phyloP scores from a whole-genome alignment of 1,140 invertebrate genomes.

The Euura saliciscinereae region DNA sequence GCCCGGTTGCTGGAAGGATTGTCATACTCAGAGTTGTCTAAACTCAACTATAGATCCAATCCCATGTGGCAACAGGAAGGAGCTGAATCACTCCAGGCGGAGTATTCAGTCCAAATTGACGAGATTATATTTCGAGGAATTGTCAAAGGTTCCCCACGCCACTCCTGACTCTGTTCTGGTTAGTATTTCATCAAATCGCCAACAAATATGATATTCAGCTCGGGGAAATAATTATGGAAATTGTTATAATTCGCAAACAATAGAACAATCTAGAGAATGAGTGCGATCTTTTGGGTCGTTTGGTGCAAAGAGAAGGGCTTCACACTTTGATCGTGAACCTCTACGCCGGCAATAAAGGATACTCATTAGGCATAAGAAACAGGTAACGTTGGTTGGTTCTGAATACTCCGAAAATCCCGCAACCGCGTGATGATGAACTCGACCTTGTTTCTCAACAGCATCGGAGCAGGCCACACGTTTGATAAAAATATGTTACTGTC shows the following conservation, averaged over 20 bases:
- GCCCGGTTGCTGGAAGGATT: slow-evolving; percentile 44
- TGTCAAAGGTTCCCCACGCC: slow-evolving; percentile 53
- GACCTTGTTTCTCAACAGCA: slow-evolving; percentile 35
- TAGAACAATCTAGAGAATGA: slow-evolving; percentile 73
- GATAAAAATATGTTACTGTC: slow-evolving; percentile 68
- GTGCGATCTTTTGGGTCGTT: slow-evolving; percentile 82
- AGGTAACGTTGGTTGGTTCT: slow-evolving; percentile 35
- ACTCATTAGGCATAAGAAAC: slow-evolving; percentile 79
- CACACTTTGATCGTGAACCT: slow-evolving; percentile 90
- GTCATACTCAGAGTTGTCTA: slow-evolving; percentile 36
- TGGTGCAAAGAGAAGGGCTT: slow-evolving; percentile 82
- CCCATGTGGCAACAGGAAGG: slow-evolving; percentile 44
- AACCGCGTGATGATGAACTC: slow-evolving; percentile 21
- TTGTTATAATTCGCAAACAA: slow-evolving; percentile 15
- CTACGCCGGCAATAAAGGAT: slow-evolving; percentile 90
- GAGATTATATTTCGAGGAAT: slow-evolving; percentile 56
- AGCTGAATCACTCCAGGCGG: slow-evolving; percentile 48
- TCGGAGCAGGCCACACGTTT: slow-evolving; percentile 50
- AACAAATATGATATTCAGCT: too few relatives aligned
- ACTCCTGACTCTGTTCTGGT: slow-evolving; percentile 58
- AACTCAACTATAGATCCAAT: slow-evolving; percentile 40
- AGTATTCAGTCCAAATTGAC: slow-evolving; percentile 57
- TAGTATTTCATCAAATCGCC: slow-evolving; percentile 21
- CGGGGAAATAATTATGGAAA: too few relatives aligned
- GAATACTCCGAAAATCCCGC: slow-evolving; percentile 15